Evolutionary conservation across 2,113 vertebrate genomes (phyloP).

Genomic region (Galeopterus variegatus): DNA sequence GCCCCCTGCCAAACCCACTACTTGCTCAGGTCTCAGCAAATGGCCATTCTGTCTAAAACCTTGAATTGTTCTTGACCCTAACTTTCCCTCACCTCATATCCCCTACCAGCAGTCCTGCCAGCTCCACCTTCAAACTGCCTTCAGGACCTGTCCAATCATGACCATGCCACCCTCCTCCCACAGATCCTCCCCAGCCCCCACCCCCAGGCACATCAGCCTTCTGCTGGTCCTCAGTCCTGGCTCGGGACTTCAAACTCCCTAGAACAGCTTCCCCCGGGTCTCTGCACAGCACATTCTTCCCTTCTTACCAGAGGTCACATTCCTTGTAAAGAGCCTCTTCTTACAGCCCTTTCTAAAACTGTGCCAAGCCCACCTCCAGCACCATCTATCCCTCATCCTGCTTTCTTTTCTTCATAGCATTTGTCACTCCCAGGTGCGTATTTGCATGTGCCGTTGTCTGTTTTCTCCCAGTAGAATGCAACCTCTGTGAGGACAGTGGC

Average conservation of each 20-base stretch:
- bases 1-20: neutral
- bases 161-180: fast-evolving
- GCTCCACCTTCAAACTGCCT: neutral
- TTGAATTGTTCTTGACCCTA: neutral
- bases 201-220: neutral
- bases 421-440: neutral
- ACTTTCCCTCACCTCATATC: neutral
- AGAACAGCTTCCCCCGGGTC: neutral
- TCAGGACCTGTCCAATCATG: neutral
- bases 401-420: neutral
- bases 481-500: neutral
- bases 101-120: too few species aligned
- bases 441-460: neutral
- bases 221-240: neutral
- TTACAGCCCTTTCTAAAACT: neutral
- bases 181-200: neutral
- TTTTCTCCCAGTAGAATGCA: neutral
- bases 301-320: neutral
- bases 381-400: neutral
- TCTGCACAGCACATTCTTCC: neutral
- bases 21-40: neutral
- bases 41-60: neutral
- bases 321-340: neutral
- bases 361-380: neutral
- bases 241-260: neutral